phyloP scores from a whole-genome alignment of 1,140 invertebrate genomes.

The Lepidotrigona ventralis region DNA sequence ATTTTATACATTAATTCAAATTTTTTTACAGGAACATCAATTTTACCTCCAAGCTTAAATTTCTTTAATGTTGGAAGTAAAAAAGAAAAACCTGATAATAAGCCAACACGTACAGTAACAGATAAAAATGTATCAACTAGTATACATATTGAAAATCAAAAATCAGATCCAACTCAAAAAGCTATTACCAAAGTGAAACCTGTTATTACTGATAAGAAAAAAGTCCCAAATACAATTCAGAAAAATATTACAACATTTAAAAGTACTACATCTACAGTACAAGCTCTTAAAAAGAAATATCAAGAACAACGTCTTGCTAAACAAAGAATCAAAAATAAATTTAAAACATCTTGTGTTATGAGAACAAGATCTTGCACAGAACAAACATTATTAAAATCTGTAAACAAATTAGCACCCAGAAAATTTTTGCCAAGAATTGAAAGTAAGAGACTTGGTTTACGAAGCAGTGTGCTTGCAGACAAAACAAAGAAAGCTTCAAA shows the following conservation, averaged over 20 bases:
- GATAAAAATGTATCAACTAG: conserved; percentile 56
- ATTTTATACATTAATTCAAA: conserved; percentile 13
- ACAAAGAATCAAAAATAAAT: conserved; percentile 75
- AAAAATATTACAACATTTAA: conserved; percentile 71
- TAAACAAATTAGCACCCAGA: conserved; percentile 62
- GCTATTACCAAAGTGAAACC: conserved; percentile 64
- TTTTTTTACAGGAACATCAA: conserved; percentile 82
- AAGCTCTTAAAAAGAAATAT: conserved; percentile 84
- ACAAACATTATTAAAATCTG: conserved; percentile 62
- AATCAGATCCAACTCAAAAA: conserved; percentile 55
- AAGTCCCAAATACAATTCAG: conserved; percentile 51
- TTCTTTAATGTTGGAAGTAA: conserved; percentile 84
- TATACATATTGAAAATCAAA: conserved; percentile 51
- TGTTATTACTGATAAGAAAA: conserved; percentile 63
- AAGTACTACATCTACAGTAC: conserved; percentile 79
- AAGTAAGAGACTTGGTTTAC: conserved; percentile 71
- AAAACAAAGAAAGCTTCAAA: conserved; percentile 56
- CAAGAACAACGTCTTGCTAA: conserved; percentile 84
- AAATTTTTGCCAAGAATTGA: conserved; percentile 70
- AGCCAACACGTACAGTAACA: conserved; percentile 44
- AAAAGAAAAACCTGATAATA: conserved; percentile 73
- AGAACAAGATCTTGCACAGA: conserved; percentile 74
- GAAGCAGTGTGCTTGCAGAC: conserved; percentile 69
- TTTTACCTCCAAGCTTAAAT: conserved; percentile 87
- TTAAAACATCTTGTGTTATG: conserved; percentile 73